A percentile compares a stretch with the other conserved stretches of the same genome.
phyloP scores from a whole-genome alignment of 2,888 invertebrate genomes.

The Lottia gigantea region DNA sequence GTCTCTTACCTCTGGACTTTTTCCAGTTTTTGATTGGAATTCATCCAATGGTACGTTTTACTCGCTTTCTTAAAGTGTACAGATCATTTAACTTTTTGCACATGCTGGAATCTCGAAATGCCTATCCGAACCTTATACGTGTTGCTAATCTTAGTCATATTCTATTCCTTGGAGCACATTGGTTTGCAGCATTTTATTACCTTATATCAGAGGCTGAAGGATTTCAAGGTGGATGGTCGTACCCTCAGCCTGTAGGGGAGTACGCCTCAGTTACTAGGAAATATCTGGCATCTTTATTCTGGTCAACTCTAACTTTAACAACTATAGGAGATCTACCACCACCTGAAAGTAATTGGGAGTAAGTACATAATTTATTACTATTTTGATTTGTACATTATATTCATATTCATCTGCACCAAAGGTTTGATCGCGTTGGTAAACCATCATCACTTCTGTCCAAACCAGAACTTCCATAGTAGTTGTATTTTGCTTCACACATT shows the following conservation, averaged over 20 bases:
- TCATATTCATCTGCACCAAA: not conserved
- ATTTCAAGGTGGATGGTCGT: constrained; percentile 71
- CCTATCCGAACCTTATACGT: constrained; percentile 95
- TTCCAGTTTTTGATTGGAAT: constrained; percentile 81
- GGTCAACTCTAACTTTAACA: constrained; percentile 95
- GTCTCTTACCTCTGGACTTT: constrained; percentile 87
- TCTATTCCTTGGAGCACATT: constrained; percentile 91
- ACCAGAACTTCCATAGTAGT: too few relatives aligned
- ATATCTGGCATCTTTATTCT: constrained; percentile 93
- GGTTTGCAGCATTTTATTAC: constrained; percentile 98
- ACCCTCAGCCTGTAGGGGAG: constrained; percentile 72
- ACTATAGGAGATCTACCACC: constrained; percentile 96
- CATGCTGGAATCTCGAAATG: constrained; percentile 94
- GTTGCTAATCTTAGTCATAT: constrained; percentile 95
- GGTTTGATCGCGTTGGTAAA: too few relatives aligned
- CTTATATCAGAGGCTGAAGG: constrained; percentile 80
- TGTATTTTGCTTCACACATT: not conserved
- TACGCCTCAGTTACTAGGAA: constrained; percentile 91
- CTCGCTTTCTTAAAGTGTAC: constrained; percentile 75
- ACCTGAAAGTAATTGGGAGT: constrained; percentile 96
- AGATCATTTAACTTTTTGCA: constrained; percentile 87
- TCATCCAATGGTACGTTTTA: constrained; percentile 80
- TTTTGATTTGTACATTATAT: not conserved
- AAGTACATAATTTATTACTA: constrained; percentile 72
- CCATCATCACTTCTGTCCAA: too few relatives aligned